Conservation (phyloP, 2,113 vertebrate genomes). For the Ascaphus truei region DNA sequence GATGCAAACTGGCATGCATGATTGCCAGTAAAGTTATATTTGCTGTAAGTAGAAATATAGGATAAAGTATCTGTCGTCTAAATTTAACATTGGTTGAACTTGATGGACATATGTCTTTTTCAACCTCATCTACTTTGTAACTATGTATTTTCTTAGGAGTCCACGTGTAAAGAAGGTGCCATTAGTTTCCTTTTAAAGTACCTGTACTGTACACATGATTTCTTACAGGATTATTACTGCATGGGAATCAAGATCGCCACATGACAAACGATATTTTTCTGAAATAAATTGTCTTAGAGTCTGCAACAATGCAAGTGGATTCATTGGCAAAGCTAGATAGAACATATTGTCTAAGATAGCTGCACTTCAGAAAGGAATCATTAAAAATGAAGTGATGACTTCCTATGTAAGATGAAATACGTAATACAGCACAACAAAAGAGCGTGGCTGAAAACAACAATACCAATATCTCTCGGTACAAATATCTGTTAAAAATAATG, state of each 20-base stretch:
- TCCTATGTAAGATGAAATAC: background rate
- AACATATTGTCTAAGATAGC: background rate
- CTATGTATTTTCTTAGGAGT: no score
- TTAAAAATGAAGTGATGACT: background rate
- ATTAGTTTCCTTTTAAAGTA: background rate
- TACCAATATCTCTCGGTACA: background rate
- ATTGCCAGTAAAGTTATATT: no score
- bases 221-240: background rate
- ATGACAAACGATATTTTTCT: background rate
- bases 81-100: no score
- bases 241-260: background rate
- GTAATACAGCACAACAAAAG: background rate
- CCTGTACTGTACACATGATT: no score
- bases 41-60: no score
- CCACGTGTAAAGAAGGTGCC: no score
- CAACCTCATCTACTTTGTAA: no score
- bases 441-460: background rate
- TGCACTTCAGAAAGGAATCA: constrained; percentile 1
- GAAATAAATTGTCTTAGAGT: background rate
- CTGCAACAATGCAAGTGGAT: background rate
- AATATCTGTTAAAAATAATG: background rate
- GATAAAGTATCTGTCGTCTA: no score
- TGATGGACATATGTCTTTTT: no score
- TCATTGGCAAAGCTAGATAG: background rate
- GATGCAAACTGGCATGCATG: no score